Conservation (phyloP, 2,797 vertebrate species). For the Prionace glauca region DNA sequence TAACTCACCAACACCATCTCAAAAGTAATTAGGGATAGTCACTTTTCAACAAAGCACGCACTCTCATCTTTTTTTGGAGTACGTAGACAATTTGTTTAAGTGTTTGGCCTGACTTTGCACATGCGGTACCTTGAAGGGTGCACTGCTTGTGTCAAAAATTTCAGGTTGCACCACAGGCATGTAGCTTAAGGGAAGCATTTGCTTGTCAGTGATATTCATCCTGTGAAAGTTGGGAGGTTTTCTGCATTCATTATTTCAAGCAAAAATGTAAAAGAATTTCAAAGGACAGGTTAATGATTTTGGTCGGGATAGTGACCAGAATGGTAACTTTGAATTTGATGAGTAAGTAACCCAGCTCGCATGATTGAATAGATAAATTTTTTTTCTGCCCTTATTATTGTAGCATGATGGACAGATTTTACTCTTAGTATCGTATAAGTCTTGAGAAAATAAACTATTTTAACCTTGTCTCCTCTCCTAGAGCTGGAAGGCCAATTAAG, state of each 20-base stretch:
- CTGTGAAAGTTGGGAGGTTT: neutral
- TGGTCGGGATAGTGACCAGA: too few species aligned
- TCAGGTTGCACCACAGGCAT: neutral
- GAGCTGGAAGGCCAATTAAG: slow-evolving; percentile 59
- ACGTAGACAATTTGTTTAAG: neutral
- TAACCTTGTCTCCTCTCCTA: slow-evolving; percentile 50
- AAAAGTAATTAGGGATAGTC: neutral
- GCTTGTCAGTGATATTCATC: too few species aligned
- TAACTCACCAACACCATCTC: neutral
- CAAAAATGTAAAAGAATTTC: neutral
- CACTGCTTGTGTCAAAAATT: neutral
- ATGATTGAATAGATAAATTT: neutral
- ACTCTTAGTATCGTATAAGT: neutral
- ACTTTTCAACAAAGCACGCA: neutral
- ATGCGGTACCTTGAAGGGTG: neutral
- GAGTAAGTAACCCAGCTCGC: too few species aligned
- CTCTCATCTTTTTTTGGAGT: neutral
- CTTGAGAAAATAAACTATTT: neutral
- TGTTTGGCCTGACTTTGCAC: neutral
- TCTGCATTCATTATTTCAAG: neutral
- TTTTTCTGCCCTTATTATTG: neutral
- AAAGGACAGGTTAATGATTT: neutral
- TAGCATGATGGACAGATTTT: neutral
- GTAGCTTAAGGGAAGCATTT: neutral
- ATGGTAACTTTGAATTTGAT: too few species aligned